Base-by-base conservation (phyloP, 1,140 invertebrate species). In the Drosophila tropicalis region DNA sequence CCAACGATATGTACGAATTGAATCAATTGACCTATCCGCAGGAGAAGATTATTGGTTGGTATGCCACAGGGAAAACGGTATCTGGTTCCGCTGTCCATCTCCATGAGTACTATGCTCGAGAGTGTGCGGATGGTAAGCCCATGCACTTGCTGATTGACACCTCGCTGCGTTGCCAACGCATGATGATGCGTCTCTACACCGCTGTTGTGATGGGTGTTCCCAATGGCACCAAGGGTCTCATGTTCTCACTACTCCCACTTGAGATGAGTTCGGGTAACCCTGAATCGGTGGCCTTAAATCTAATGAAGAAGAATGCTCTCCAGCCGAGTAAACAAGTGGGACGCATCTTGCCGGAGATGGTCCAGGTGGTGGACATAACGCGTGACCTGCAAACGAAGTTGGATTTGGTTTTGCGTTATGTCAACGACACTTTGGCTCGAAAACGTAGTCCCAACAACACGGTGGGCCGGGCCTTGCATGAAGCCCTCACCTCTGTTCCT, bases 11-110 rank as follows among this genome's bases (percentile, higher is more conserved):
- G 80, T 58, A 60, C 15, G 81, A 89, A 10, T n/a, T 90, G 6
- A 78, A 74, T 54, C 74, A 71, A 36, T 15, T 78, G 2, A 68
- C 63, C 22, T 85, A 78, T 73, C 85, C 84, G 3, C 68, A 76
- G 25, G 84, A 89, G 67, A 73, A 69, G 7, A 79, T 89, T 29
- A 1, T 89, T 10, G 84, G 84, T 10, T 89, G 84, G 84, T 89
- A 75, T 29, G 34, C 54, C 57, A 89, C 84, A 0, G 84, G 77
- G 2, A 90, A 70, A 22, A 36, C 74, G 0, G 36, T 89, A 1
- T 78, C 77, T 0, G 63, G 55, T 1, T 68, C 71, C 1, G 77
- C 85, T 0, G 44, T 62, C 1, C 54, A 60, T 5, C 12, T 89
- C 5, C 71, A 89, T 32, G 68, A 73, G 0, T 89, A 79, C 51